A percentile compares a stretch with the other conserved stretches of the same genome.
phyloP scores from a whole-genome alignment of 1,140 invertebrate genomes.

The Laupala kohalensis region DNA sequence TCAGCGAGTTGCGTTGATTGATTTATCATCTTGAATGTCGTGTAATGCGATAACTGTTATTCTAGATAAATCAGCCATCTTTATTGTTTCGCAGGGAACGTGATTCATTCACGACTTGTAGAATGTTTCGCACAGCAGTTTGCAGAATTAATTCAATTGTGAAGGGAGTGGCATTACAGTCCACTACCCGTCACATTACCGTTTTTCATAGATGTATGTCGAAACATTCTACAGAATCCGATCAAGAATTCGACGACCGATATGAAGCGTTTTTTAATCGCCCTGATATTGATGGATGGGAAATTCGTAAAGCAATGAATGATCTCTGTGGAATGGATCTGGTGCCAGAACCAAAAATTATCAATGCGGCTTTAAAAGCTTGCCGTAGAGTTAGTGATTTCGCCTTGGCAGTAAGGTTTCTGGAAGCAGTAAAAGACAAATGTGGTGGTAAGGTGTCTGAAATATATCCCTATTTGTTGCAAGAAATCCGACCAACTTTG shows the following conservation, averaged over 20 bases:
- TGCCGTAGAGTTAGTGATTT: constrained; percentile 90
- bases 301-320: constrained; percentile 78
- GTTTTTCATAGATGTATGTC: constrained; percentile 8
- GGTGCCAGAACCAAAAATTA: constrained; percentile 88
- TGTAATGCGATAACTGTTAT: too few relatives aligned
- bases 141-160: constrained; percentile 4
- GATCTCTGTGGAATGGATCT: constrained; percentile 68
- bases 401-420: constrained; percentile 77
- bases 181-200: neutral
- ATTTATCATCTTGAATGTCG: too few relatives aligned
- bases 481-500: constrained; percentile 86
- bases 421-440: constrained; percentile 85
- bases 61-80: neutral
- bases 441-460: constrained; percentile 63
- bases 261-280: constrained; percentile 80
- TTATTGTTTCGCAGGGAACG: neutral
- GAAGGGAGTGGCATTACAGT: neutral
- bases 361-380: constrained; percentile 81
- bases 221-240: constrained; percentile 30
- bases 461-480: constrained; percentile 84
- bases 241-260: constrained; percentile 58
- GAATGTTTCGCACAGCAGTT: constrained; percentile 10
- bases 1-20: too few relatives aligned
- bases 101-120: neutral
- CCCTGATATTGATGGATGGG: constrained; percentile 90